Evolutionary conservation across 2,797 vertebrate species (phyloP).

Genomic region (Neosalanx taihuensis): DNA sequence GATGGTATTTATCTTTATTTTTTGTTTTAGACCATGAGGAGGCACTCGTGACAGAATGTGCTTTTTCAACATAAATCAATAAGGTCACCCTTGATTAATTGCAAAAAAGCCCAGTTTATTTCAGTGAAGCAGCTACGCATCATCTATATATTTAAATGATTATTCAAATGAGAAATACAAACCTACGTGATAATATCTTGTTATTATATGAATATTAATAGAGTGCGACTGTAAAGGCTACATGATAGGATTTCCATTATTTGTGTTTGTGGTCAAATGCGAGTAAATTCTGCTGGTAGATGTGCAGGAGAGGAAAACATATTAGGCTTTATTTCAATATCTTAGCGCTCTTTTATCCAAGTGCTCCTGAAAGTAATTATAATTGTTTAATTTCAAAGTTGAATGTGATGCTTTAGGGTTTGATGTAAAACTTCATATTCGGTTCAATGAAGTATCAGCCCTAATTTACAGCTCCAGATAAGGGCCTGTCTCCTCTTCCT

Average conservation of each 20-base stretch:
- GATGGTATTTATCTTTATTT: constrained; percentile 60
- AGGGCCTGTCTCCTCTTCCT: constrained; percentile 77
- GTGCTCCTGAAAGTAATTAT: constrained; percentile 70
- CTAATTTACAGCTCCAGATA: constrained; percentile 94
- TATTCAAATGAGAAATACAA: constrained; percentile 1
- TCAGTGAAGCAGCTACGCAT: constrained; percentile 26
- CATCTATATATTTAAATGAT: constrained; percentile 7
- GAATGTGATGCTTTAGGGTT: constrained; percentile 83
- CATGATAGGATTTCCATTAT: not conserved
- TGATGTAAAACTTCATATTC: constrained; percentile 89
- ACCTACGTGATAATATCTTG: not conserved
- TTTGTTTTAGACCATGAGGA: constrained; percentile 54
- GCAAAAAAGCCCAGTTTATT: constrained; percentile 32
- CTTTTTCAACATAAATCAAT: constrained; percentile 51
- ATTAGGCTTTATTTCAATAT: constrained; percentile 20
- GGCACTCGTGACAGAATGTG: constrained; percentile 39
- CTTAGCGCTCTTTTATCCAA: constrained; percentile 34
- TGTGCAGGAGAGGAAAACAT: not conserved
- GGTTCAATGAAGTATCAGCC: constrained; percentile 91
- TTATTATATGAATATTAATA: not conserved
- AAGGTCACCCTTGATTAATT: constrained; percentile 62
- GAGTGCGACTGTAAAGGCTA: not conserved
- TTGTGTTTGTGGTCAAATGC: not conserved
- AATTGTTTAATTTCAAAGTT: constrained; percentile 84
- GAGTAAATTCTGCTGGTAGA: not conserved